Evolutionary conservation across 2,888 invertebrate species (phyloP).

Genomic region (Cantharis rufa): DNA sequence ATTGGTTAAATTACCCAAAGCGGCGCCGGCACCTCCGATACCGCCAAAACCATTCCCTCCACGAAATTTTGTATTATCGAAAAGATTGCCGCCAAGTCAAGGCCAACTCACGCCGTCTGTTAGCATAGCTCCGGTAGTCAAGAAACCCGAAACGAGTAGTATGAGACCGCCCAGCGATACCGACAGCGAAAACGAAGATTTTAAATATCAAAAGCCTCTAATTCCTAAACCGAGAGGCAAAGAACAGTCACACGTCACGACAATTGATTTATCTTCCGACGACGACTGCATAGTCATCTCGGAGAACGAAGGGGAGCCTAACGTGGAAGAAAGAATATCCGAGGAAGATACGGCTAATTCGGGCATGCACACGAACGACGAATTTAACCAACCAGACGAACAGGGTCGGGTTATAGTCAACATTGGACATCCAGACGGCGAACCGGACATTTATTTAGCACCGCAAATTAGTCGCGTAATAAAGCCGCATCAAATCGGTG

Average conservation of each 20-base stretch:
- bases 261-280: constrained; percentile 75
- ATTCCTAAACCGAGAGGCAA: constrained; percentile 41
- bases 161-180: constrained; percentile 43
- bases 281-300: constrained; percentile 88
- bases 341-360: constrained; percentile 90
- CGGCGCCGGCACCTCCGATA: constrained; percentile 52
- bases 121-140: constrained; percentile 57
- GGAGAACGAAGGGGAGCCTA: constrained; percentile 79
- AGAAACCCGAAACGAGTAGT: constrained; percentile 38
- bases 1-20: constrained; percentile 50
- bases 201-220: constrained; percentile 24
- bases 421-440: constrained; percentile 88
- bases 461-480: constrained; percentile 89
- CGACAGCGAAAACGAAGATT: constrained; percentile 50
- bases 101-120: constrained; percentile 57
- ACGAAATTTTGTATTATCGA: constrained; percentile 31
- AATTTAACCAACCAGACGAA: constrained; percentile 88
- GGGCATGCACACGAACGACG: constrained; percentile 90
- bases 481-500: constrained; percentile 90
- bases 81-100: constrained; percentile 32
- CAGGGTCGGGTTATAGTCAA: constrained; percentile 91
- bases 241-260: constrained; percentile 64
- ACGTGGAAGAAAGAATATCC: constrained; percentile 67
- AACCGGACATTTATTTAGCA: constrained; percentile 89
- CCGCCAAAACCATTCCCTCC: constrained; percentile 27